phyloP scores from a whole-genome alignment of 2,797 vertebrate genomes.

The Tapera naevia region DNA sequence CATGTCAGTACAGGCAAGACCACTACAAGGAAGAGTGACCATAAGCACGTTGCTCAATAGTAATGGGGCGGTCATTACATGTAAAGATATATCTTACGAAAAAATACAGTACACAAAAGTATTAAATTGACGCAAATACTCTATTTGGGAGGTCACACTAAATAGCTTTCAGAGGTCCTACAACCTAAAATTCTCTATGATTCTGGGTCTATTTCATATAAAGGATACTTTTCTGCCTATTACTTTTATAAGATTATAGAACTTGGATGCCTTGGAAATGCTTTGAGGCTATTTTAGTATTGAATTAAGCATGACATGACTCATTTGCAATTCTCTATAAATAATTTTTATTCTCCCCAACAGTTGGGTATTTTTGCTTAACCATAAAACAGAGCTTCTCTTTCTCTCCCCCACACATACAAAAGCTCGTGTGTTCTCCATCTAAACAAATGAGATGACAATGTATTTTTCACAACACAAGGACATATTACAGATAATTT shows the following conservation, averaged over 20 bases:
- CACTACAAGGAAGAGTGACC: not conserved
- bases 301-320: slow-evolving; percentile 42
- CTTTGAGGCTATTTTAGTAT: slow-evolving; percentile 51
- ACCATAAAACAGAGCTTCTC: slow-evolving; percentile 27
- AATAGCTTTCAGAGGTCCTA: not conserved
- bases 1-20: not conserved
- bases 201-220: not conserved
- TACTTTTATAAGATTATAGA: slow-evolving; percentile 2
- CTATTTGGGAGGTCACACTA: not conserved
- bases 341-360: slow-evolving; percentile 54
- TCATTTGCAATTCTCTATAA: slow-evolving; percentile 57
- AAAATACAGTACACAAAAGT: not conserved
- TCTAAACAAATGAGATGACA: slow-evolving; percentile 48
- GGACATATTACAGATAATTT: slow-evolving; percentile 39
- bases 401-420: slow-evolving; percentile 40
- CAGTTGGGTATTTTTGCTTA: slow-evolving; percentile 52
- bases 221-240: not conserved
- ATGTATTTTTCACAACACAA: slow-evolving; percentile 28
- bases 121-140: not conserved
- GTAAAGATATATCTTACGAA: not conserved
- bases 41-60: not conserved
- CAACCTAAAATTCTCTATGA: not conserved
- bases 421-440: slow-evolving; percentile 8
- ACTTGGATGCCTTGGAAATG: slow-evolving; percentile 22
- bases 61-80: not conserved